These are phyloP conservation scores for Desoria tigrina DNA, from an alignment of 2,888 invertebrate species.

Conservation along the genomic window DNA sequence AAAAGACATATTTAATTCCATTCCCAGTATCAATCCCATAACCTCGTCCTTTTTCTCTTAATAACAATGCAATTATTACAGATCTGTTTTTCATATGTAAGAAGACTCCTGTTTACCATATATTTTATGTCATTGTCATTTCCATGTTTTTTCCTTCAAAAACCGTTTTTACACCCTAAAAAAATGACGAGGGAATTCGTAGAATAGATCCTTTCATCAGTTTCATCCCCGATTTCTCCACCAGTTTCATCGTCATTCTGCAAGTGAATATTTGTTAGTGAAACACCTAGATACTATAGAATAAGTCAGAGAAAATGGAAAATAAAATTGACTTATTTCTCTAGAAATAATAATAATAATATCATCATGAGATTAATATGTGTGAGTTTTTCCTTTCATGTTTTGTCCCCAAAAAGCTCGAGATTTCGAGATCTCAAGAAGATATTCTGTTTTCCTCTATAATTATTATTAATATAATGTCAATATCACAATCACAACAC, in stretches of 20 bases:
- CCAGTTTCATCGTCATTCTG: background rate
- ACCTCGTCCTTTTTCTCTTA: too few relatives aligned
- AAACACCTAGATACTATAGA: background rate
- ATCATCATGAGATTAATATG: constrained; percentile 14
- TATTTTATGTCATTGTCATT: too few relatives aligned
- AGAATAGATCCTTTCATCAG: background rate
- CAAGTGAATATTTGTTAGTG: too few relatives aligned
- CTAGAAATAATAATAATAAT: background rate
- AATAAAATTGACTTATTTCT: background rate
- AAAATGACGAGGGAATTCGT: background rate
- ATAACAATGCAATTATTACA: too few relatives aligned
- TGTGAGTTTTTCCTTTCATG: constrained; percentile 9
- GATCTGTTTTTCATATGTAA: too few relatives aligned
- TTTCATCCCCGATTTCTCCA: background rate
- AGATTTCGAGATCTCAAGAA: background rate
- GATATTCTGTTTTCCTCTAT: constrained; percentile 18
- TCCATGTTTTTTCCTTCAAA: background rate
- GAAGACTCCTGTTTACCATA: too few relatives aligned
- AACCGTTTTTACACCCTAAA: background rate
- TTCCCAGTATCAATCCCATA: too few relatives aligned
- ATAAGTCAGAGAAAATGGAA: background rate
- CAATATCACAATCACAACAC: constrained; percentile 52
- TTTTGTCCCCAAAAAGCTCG: background rate
- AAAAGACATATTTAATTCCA: too few relatives aligned
- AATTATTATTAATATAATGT: constrained; percentile 37